Evolutionary conservation across 1,140 invertebrate species (phyloP), one percentile per base, ranked within the genome.

Genomic region (Chlorops oryzae): DNA sequence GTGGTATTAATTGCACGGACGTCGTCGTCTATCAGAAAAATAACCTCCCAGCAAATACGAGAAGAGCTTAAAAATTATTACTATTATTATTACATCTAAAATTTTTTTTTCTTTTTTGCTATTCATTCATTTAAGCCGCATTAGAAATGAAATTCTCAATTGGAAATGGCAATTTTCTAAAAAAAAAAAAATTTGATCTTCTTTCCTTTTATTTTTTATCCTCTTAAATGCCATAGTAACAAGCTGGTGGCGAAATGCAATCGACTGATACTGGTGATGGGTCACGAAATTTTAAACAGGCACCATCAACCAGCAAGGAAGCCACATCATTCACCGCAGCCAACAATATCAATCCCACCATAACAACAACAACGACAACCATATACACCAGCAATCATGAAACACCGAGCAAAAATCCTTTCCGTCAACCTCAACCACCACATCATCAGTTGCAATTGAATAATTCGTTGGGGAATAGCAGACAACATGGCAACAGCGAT

Each of bases 261-360:
- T 69, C 69, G 68, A 65, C 63, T 65, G 65, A 71, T 65, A 56
- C 69, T 56, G 65, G 62, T 53, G 62, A 59, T 70, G 67, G 67
- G 65, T 58, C 63, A 60, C 56, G 59, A 46, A 69, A 65, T 57
- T 52, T 57, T 51, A 48, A 50, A 35, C 45, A 47, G 50, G 28
- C 21, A 9, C 9, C 23, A 32, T 27, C 47, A 37, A 24, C 44
- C 41, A 35, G 46, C 39, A 32, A 44, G 51, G 56, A 55, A 45
- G 59, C 55, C 57, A 51, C 63, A 64, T 46, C 51, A 51, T 50
- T 56, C 59, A 56, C 53, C 38, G 46, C 59, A 62, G 41, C 59
- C 62, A 57, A 48, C 54, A 40, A 48, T 52, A 43, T 13, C 45
- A 13, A 13, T 18, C 43, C 47, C 39, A 48, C 34, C 51, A 65